Base-by-base conservation (phyloP, 2,113 vertebrate species). In the Campylomormyrus tamandua region DNA sequence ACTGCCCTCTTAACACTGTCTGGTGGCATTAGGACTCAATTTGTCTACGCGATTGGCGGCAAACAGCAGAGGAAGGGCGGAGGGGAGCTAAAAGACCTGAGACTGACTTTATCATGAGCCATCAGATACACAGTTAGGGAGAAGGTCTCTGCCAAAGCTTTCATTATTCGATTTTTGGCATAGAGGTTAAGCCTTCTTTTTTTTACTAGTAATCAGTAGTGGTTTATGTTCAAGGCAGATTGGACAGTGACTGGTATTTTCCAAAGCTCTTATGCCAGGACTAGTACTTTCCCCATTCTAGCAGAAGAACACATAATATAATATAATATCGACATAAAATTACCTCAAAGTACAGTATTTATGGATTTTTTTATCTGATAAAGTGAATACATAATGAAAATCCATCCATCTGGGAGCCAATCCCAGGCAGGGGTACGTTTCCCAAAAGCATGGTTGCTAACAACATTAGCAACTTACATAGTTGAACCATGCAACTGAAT, bases 11-110 rank as follows among this genome's bases (percentile, higher is more conserved):
- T 88, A 88, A 42, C 87, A 88, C 87, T 88, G 87, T 88, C 87
- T 88, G 53, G 52, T 88, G 87, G 52, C 56, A 88, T 88, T 88
- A 88, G 56, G 35, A 66, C 56, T 88, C 85, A 87, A 87, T 87
- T 66, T 88, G 87, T 88, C 87, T 88, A 66, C 87, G 11, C 9
- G 53, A 88, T 45, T 35, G 53, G 19, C 11, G 39, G 53, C 56
- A 66, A 62, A 46, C 35, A n/a, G 35, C 35, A n/a, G 87, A 8
- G 35, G n/a, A 62, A 8, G 3, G 21, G 42, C 0, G 11, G 86
- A 45, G 86, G 9, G 11, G 53, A 87, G 35, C 35, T 62, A 9
- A 56, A 10, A 62, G 52, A 42, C 35, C 5, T 13, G 86, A 42
- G 49, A 53, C 35, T 62, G 53, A 88, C 39, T 62, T 66, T 88